phyloP scores from a whole-genome alignment of 2,888 invertebrate genomes.

The Rhodophaea formosa region DNA sequence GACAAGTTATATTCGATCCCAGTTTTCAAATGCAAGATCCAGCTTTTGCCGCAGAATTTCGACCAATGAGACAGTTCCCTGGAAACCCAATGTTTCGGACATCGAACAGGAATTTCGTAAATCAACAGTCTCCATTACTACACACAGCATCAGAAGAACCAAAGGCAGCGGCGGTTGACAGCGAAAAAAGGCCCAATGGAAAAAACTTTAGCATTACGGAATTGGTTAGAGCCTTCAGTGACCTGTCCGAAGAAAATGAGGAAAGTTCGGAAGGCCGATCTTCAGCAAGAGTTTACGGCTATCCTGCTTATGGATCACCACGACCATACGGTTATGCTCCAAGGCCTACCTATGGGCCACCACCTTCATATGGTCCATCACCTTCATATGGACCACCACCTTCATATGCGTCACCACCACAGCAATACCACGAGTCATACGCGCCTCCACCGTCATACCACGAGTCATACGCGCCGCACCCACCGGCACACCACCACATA shows the following conservation, averaged over 20 bases:
- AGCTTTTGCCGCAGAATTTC: neutral
- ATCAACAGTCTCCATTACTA: conserved; percentile 25
- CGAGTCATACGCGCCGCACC: conserved; percentile 27
- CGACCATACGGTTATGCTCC: conserved; percentile 22
- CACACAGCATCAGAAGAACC: conserved; percentile 25
- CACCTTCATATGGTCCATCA: conserved; percentile 8
- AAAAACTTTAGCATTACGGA: conserved; percentile 39
- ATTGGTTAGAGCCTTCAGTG: conserved; percentile 43
- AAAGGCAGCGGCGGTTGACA: conserved; percentile 28
- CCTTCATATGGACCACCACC: conserved; percentile 24
- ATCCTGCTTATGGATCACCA: conserved; percentile 29
- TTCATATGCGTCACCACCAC: conserved; percentile 16
- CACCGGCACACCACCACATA: conserved; percentile 30
- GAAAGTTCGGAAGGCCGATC: conserved; percentile 33
- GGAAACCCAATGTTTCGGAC: conserved; percentile 16
- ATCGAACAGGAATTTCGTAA: conserved; percentile 14
- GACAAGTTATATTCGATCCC: conserved; percentile 43
- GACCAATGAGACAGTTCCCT: conserved; percentile 25
- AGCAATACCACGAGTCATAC: too few species aligned
- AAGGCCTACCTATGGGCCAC: conserved; percentile 28
- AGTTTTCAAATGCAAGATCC: conserved; percentile 43
- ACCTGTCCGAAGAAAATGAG: conserved; percentile 36
- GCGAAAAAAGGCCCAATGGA: conserved; percentile 25
- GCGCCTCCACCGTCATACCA: conserved; percentile 24
- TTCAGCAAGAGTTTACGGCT: conserved; percentile 32